A percentile compares a stretch with the other conserved stretches of the same genome.
Evolutionary conservation across 2,797 vertebrate genomes (phyloP).

Genomic region (Rhabdomys pumilio): DNA sequence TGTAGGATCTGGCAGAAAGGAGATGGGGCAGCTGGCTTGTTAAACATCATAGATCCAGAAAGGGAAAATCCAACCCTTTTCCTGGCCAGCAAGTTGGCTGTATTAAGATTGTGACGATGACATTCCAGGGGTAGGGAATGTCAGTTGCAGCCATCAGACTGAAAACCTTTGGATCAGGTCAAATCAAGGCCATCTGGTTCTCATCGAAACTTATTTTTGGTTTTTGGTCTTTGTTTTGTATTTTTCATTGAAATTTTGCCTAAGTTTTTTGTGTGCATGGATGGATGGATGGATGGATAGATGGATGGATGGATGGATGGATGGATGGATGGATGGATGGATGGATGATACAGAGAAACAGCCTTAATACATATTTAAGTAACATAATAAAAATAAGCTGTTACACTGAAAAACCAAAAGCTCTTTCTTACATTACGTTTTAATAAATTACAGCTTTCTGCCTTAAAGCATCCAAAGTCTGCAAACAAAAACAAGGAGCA

Average conservation of each 20-base stretch:
- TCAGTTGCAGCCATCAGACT: neutral
- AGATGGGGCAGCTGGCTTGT: neutral
- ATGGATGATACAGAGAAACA: neutral
- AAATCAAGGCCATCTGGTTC: conserved; percentile 31
- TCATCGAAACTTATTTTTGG: neutral
- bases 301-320: neutral
- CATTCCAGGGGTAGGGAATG: neutral
- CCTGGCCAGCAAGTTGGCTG: neutral
- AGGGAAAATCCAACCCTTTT: neutral
- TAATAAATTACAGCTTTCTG: conserved; percentile 13
- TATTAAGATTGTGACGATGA: neutral
- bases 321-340: neutral
- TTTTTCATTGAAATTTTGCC: neutral
- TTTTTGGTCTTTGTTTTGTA: neutral
- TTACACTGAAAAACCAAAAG: conserved; percentile 5
- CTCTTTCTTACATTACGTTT: neutral
- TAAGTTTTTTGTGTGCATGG: neutral
- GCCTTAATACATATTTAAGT: neutral
- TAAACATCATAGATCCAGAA: neutral
- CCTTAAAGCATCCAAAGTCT: neutral
- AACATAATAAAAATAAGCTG: neutral
- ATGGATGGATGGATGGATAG: neutral
- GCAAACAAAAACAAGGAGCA: neutral
- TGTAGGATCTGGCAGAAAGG: neutral
- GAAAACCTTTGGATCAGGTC: conserved; percentile 25